Percentiles rank a stretch among this genome's conserved stretches.
Conservation (phyloP, 2,797 vertebrate genomes). For the Carcharodon carcharias region DNA sequence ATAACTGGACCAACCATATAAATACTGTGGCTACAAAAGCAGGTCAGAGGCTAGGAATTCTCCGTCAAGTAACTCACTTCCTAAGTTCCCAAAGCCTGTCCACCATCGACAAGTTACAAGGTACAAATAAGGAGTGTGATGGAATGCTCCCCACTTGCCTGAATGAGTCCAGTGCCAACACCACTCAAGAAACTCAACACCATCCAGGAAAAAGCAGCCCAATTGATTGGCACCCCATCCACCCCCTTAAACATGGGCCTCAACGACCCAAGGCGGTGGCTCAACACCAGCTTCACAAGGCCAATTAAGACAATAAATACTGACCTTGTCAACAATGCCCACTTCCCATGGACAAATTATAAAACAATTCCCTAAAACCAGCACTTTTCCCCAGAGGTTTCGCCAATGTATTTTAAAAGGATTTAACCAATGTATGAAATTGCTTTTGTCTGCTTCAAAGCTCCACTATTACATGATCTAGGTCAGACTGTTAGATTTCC, state of each 20-base stretch:
- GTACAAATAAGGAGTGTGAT: neutral
- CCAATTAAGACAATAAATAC: neutral
- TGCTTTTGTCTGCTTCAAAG: neutral
- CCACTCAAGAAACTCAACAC: neutral
- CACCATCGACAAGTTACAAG: neutral
- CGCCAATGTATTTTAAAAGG: neutral
- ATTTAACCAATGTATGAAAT: neutral
- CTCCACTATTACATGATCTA: neutral
- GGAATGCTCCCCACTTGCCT: neutral
- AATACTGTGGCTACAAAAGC: neutral
- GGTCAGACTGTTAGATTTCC: neutral
- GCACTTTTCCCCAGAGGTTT: neutral
- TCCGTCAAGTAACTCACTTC: neutral
- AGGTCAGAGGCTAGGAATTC: neutral
- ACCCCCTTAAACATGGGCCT: neutral
- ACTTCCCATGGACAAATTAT: no score
- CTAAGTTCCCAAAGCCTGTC: no score
- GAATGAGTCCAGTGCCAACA: neutral
- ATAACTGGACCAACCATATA: neutral
- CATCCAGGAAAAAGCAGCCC: neutral
- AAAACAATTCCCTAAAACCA: neutral
- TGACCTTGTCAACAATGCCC: neutral
- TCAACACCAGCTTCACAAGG: neutral
- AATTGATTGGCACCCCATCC: neutral
- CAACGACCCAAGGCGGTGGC: no score